Percentiles rank a stretch among this genome's conserved stretches.
Conservation (phyloP, 1,140 invertebrate species). For the Acromyrmex echinatior region DNA sequence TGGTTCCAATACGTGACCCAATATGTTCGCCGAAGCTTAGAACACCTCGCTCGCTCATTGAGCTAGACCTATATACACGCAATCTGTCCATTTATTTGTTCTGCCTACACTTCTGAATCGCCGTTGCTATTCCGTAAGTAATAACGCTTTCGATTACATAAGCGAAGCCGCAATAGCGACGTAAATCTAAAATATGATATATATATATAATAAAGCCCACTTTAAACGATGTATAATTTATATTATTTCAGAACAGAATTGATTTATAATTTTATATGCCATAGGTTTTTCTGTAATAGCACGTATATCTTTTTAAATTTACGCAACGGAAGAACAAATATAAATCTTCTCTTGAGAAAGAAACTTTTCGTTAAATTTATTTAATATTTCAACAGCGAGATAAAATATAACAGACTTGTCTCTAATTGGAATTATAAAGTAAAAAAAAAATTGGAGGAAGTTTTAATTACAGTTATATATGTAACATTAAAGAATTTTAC, state of each 20-base stretch:
- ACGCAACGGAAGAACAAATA: background rate
- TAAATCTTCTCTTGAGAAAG: background rate
- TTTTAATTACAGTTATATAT: background rate
- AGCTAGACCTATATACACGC: slow-evolving; percentile 61
- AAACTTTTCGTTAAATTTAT: background rate
- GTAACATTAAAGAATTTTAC: slow-evolving; percentile 5
- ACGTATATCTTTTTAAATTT: background rate
- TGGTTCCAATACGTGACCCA: slow-evolving; percentile 71
- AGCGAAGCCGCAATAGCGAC: slow-evolving; percentile 1
- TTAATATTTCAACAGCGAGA: slow-evolving; percentile 1
- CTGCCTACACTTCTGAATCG: slow-evolving; percentile 20
- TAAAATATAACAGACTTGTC: background rate
- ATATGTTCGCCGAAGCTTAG: slow-evolving; percentile 65
- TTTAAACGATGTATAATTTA: background rate
- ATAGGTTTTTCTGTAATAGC: background rate
- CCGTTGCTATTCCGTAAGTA: slow-evolving; percentile 31
- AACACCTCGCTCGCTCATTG: slow-evolving; percentile 47
- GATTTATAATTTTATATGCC: background rate
- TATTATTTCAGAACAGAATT: background rate
- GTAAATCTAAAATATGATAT: slow-evolving; percentile 7
- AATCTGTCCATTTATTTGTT: slow-evolving; percentile 70
- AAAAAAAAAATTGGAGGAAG: background rate
- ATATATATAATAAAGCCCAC: background rate
- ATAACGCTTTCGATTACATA: slow-evolving; percentile 44
- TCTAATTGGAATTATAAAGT: background rate